Evolutionary conservation across 2,113 vertebrate genomes (phyloP).

Genomic region (Anolis carolinensis): DNA sequence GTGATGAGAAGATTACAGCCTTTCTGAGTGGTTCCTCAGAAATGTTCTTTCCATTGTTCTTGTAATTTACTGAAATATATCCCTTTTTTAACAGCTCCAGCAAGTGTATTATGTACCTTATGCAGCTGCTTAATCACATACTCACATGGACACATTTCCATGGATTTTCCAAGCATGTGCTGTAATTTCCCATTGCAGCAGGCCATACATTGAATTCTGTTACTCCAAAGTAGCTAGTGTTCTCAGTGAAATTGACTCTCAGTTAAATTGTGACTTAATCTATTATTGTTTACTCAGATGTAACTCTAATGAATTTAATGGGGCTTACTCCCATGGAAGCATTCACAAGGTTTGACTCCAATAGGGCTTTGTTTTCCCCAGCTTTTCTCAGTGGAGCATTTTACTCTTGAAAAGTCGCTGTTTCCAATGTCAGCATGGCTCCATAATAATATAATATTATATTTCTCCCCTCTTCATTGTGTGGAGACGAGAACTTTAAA

Average conservation of each 20-base stretch:
- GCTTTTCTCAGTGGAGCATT: neutral
- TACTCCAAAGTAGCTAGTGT: neutral
- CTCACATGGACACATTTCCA: neutral
- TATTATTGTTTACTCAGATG: too few relatives aligned
- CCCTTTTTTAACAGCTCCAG: too few relatives aligned
- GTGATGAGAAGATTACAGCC: neutral
- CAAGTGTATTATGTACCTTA: neutral
- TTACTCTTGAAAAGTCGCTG: neutral
- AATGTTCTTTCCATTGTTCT: too few relatives aligned
- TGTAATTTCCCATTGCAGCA: too few relatives aligned
- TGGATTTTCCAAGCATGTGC: neutral
- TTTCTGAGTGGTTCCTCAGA: too few relatives aligned
- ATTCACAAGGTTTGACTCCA: neutral
- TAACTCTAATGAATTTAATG: neutral
- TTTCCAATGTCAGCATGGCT: neutral
- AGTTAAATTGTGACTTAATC: too few relatives aligned
- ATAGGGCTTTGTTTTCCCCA: neutral
- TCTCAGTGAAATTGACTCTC: neutral
- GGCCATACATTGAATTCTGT: neutral
- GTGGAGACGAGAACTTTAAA: too few relatives aligned
- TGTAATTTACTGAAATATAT: too few relatives aligned
- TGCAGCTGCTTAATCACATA: neutral
- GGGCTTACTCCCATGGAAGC: neutral
- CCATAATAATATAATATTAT: neutral
- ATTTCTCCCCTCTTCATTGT: neutral